These are phyloP conservation scores for Hirundo rustica DNA, from an alignment of 2,797 vertebrate species.

Conservation along the genomic window DNA sequence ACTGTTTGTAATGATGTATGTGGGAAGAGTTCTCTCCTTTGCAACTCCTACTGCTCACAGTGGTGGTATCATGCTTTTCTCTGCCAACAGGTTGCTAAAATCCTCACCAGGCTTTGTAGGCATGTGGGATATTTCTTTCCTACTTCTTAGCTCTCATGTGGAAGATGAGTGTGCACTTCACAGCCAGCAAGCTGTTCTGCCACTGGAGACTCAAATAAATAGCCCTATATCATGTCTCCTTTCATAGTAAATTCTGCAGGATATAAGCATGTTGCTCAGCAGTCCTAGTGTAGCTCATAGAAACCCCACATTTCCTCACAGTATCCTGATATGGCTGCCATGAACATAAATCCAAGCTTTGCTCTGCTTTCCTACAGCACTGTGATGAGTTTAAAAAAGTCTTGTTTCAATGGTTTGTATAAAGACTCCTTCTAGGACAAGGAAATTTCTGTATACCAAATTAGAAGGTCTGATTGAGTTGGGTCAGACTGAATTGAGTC, in stretches of 20 bases:
- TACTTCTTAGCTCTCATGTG: background rate
- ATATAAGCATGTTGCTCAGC: background rate
- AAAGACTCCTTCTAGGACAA: conserved; percentile 19
- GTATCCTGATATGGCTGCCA: background rate
- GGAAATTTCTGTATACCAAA: background rate
- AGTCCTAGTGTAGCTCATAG: background rate
- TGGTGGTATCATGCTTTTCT: background rate
- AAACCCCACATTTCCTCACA: background rate
- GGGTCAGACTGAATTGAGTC: background rate
- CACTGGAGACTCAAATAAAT: background rate
- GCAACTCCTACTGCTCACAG: background rate
- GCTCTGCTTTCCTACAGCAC: background rate
- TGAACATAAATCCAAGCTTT: background rate
- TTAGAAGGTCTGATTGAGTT: background rate
- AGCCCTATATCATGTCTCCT: background rate
- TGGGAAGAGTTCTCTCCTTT: background rate
- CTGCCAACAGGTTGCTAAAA: background rate
- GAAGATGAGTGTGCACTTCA: background rate
- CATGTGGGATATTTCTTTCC: background rate
- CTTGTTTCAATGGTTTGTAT: conserved; percentile 10
- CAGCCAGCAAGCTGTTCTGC: background rate
- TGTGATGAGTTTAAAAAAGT: background rate
- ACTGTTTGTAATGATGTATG: background rate
- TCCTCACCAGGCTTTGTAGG: background rate
- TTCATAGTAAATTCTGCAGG: background rate